Base-by-base conservation (phyloP, 2,888 invertebrate genomes). In the Tipula helvola region DNA sequence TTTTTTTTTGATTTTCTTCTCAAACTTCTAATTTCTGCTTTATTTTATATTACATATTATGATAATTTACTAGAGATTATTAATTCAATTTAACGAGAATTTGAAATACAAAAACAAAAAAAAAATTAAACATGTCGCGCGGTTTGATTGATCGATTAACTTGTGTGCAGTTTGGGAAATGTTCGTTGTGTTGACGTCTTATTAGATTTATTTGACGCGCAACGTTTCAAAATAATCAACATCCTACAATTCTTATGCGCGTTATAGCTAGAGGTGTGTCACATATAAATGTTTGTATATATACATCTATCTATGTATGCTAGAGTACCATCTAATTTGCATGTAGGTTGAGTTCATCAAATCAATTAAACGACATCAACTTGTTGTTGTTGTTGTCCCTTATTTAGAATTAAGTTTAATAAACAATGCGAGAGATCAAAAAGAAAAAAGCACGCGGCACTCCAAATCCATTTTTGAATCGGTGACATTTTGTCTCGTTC, bases 81-180 rank as follows among this genome's bases (percentile, higher is more conserved):
- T 71, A 71, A 71, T 71, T 71, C 71, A 71, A 71, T 71, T 71
- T 71, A 71, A 71, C 71, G 18, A 71, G 71, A 71, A 71, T 71
- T 71, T 28, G 71, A 71, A 71, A 18, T 28, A 57, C 18, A 57
- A 57, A 28, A 71, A 18, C 0, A 71, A 28, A 71, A 71, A 71
- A 71, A 71, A 71, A 71, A 71, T n/a, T 71, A n/a, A 57, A 71
- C 71, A 71, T 71, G 71, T 71, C 71, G 71, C 71, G 71, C 71
- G 71, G 71, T 71, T 71, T 71, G 71, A 71, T 71, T 71, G 71
- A 71, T 71, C 71, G 71, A 71, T 71, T 71, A 71, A 71, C 71
- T 71, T 71, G 71, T 71, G 71, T 71, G 71, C 71, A 71, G 71
- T 71, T 71, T 71, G 71, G 71, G 71, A 71, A 71, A 71, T 71